Base-by-base conservation (phyloP, 2,888 invertebrate species). In the Tanytarsus gracilentus region DNA sequence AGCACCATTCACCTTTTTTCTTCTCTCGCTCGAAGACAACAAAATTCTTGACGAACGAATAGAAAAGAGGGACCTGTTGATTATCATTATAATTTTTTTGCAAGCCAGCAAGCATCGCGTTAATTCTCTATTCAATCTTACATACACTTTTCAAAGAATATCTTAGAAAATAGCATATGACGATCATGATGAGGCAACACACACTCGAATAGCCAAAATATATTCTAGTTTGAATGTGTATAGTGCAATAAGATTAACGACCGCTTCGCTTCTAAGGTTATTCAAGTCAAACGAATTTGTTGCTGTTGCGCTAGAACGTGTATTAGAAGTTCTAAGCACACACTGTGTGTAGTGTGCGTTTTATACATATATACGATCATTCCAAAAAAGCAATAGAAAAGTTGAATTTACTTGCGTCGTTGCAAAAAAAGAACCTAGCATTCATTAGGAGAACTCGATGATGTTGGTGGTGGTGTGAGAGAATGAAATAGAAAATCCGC, bases 241-340 rank as follows among this genome's bases (percentile, higher is more conserved):
- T 55, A 55, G 39, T 55, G 55, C 55, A 55, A 40, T 40, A 55
- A 55, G 55, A 55, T 55, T 55, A 55, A 55, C 55, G 55, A 55
- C 55, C 55, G 55, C 55, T 55, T 55, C 55, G 39, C 55, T 55
- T 55, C 55, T 55, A 55, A 55, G 55, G 55, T 55, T 55, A 55
- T 55, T 55, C 39, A 55, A 55, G 55, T 55, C 55, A 55, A 55
- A 55, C 40, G 39, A 55, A 53, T 53, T 53, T 52, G 25, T 40
- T 27, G 39, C 33, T 55, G 27, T 30, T 25, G n/a, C n/a, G 26
- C 33, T 23, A 39, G 40, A 26, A 49, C 26, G 49, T 33, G 33
- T 55, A 55, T 55, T 55, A 55, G 55, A 55, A 29, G 33, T 30
- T 30, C 16, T 30, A 30, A n/a, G n/a, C n/a, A n/a, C n/a, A n/a